Evolutionary conservation across 2,888 invertebrate species (phyloP).

Genomic region (Acanthococcus lagerstroemiae): DNA sequence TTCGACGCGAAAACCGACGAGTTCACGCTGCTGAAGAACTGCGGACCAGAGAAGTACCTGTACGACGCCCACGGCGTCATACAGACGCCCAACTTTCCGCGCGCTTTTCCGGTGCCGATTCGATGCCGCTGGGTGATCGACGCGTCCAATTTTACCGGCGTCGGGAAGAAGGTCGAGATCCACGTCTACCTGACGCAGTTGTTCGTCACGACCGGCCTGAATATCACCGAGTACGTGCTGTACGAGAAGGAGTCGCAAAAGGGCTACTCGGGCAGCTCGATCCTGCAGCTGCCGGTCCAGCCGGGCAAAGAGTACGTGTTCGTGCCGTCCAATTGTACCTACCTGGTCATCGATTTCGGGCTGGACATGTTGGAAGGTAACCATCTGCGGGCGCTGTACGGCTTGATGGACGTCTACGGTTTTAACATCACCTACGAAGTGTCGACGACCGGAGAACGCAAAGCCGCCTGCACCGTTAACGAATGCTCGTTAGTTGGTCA

Average conservation of each 20-base stretch:
- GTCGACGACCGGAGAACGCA: slow-evolving; percentile 42
- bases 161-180: slow-evolving; percentile 55
- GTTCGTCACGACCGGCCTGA: slow-evolving; percentile 67
- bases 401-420: slow-evolving; percentile 74
- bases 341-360: slow-evolving; percentile 65
- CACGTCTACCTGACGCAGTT: slow-evolving; percentile 80
- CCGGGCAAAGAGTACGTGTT: slow-evolving; percentile 49
- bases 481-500: slow-evolving; percentile 78
- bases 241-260: slow-evolving; percentile 46
- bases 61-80: slow-evolving; percentile 49
- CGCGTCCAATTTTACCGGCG: slow-evolving; percentile 48
- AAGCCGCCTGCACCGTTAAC: slow-evolving; percentile 56
- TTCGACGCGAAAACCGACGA: slow-evolving; percentile 10
- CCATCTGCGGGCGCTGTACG: slow-evolving; percentile 69
- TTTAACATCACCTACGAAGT: slow-evolving; percentile 89
- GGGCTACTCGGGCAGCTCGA: slow-evolving; percentile 42
- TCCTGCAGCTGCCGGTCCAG: slow-evolving; percentile 23
- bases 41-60: not conserved
- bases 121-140: slow-evolving; percentile 81
- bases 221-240: slow-evolving; percentile 65
- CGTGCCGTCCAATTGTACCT: slow-evolving; percentile 58
- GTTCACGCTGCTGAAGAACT: slow-evolving; percentile 14
- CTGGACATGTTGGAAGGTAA: slow-evolving; percentile 65
- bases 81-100: slow-evolving; percentile 75
- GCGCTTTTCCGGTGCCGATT: slow-evolving; percentile 68